Conservation (phyloP, 2,888 invertebrate genomes). For the Alentia gelatinosa region DNA sequence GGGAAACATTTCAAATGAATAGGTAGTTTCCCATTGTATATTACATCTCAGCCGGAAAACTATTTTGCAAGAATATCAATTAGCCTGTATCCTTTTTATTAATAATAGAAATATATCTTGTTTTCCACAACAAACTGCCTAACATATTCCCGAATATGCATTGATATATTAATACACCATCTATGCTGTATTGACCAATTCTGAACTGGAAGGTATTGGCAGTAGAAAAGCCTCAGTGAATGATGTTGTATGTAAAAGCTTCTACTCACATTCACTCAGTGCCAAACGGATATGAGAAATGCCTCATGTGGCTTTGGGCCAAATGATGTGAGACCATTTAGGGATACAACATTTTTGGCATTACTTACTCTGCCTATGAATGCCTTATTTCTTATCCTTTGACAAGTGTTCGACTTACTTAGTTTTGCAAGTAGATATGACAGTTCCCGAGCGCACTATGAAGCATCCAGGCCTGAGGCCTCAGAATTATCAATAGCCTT, state of each 20-base stretch:
- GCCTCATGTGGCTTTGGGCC: not conserved
- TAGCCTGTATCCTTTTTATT: too few relatives aligned
- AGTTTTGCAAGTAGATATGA: not conserved
- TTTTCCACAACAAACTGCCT: too few relatives aligned
- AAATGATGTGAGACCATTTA: constrained; percentile 8
- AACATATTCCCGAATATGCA: too few relatives aligned
- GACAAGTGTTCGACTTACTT: not conserved
- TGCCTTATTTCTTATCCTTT: not conserved
- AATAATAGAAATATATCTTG: too few relatives aligned
- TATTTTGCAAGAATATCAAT: too few relatives aligned
- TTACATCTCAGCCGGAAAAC: too few relatives aligned
- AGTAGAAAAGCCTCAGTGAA: not conserved
- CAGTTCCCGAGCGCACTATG: not conserved
- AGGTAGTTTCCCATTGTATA: too few relatives aligned
- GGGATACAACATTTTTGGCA: not conserved
- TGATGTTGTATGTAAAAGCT: not conserved
- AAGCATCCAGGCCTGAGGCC: not conserved
- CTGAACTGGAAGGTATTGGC: too few relatives aligned
- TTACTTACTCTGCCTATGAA: not conserved
- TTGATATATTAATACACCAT: too few relatives aligned
- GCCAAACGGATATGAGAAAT: constrained; percentile 34
- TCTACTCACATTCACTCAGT: not conserved
- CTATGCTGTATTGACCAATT: too few relatives aligned
- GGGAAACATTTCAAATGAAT: too few relatives aligned
- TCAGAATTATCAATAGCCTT: not conserved